Conservation (phyloP, 2,888 invertebrate species). For the Apamea monoglypha region DNA sequence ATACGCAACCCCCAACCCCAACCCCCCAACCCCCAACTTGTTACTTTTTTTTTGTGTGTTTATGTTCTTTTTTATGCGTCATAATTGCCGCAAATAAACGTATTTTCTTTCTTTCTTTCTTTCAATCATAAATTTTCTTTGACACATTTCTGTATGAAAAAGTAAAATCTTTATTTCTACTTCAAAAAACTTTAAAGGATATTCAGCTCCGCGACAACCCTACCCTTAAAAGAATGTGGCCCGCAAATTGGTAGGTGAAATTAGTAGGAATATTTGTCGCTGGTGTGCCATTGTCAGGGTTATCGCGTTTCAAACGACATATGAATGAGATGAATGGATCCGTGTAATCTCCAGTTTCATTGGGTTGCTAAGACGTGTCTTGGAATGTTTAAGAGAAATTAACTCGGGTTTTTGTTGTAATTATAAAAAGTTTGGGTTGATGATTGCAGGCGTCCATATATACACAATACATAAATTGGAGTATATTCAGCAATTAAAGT, state of each 20-base stretch:
- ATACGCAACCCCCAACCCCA: too few relatives aligned
- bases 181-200: not conserved
- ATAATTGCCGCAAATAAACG: too few relatives aligned
- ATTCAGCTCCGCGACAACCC: conserved; percentile 49
- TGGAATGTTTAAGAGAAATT: conserved; percentile 59
- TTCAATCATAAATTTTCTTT: too few relatives aligned
- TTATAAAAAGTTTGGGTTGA: not conserved
- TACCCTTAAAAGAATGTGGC: conserved; percentile 72
- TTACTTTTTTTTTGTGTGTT: too few relatives aligned
- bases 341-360: conserved; percentile 60
- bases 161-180: not conserved
- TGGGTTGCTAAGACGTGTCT: conserved; percentile 47
- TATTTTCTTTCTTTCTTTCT: too few relatives aligned
- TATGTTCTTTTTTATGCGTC: too few relatives aligned
- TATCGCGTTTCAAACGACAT: conserved; percentile 76
- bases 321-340: conserved; percentile 59
- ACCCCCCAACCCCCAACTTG: too few relatives aligned
- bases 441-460: not conserved
- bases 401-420: conserved; percentile 35
- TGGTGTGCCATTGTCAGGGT: conserved; percentile 69
- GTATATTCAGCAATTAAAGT: not conserved
- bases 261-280: conserved; percentile 81
- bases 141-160: too few relatives aligned
- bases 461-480: not conserved
- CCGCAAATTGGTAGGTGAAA: conserved; percentile 85